These are phyloP conservation scores for Microhierax caerulescens DNA, from an alignment of 2,797 vertebrate genomes.

Conservation along the genomic window DNA sequence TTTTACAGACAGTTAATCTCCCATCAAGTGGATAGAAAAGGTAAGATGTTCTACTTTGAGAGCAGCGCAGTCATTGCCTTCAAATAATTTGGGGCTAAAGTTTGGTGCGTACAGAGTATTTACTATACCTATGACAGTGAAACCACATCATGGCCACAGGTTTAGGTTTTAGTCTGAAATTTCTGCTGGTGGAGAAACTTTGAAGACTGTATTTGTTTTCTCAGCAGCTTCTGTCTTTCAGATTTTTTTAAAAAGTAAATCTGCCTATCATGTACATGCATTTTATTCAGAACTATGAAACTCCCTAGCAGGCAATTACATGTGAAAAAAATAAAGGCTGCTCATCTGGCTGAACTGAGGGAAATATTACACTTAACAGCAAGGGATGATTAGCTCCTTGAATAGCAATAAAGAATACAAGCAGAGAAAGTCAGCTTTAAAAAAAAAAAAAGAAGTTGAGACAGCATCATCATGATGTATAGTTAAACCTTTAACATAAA, in stretches of 20 bases:
- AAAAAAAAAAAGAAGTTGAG: neutral
- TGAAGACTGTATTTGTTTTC: neutral
- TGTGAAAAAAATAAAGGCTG: constrained; percentile 33
- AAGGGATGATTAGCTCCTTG: neutral
- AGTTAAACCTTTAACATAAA: neutral
- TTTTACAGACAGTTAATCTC: neutral
- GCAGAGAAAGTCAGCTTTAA: neutral
- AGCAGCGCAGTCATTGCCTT: neutral
- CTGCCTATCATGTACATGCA: neutral
- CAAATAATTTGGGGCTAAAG: neutral
- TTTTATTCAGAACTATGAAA: neutral
- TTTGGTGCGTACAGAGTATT: neutral
- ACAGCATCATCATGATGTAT: neutral
- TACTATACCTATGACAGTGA: neutral
- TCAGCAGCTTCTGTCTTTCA: neutral
- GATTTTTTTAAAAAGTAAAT: neutral
- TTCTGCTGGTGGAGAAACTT: neutral
- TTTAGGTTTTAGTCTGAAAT: neutral
- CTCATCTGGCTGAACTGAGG: neutral
- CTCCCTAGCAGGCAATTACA: constrained; percentile 28
- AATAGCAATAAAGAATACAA: neutral
- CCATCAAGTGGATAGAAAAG: neutral
- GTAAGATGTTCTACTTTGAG: neutral
- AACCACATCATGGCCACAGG: neutral
- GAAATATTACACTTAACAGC: neutral